A percentile compares a stretch with the other conserved stretches of the same genome.
These are phyloP conservation scores for Torymus tubicola DNA, from an alignment of 2,888 invertebrate genomes.

Conservation along the genomic window DNA sequence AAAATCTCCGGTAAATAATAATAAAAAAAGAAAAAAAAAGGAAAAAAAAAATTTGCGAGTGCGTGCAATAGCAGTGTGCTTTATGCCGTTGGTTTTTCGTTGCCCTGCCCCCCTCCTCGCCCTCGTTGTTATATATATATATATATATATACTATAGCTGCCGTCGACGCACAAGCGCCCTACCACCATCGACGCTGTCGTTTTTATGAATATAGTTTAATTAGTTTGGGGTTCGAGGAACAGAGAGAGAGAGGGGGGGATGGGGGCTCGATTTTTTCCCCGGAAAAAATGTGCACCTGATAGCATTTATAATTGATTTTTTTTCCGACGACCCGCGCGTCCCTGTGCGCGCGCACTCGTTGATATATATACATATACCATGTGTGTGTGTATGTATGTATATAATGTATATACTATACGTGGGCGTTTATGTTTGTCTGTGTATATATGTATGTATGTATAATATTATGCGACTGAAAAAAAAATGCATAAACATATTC, in stretches of 20 bases:
- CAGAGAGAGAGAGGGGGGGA: too few species aligned
- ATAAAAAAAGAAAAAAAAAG: conserved; percentile 31
- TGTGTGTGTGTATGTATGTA: too few species aligned
- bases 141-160: too few species aligned
- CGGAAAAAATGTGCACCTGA: conserved; percentile 29
- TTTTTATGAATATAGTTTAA: conserved; percentile 51
- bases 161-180: too few species aligned
- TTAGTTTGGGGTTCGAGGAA: conserved; percentile 28
- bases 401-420: too few species aligned
- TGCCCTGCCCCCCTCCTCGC: too few species aligned
- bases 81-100: conserved; percentile 22
- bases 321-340: conserved; percentile 3
- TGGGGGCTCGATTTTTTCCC: conserved; percentile 1
- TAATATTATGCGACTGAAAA: conserved; percentile 1
- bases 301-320: conserved; percentile 49
- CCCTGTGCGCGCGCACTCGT: too few species aligned
- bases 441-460: too few species aligned
- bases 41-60: not conserved
- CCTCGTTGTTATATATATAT: too few species aligned
- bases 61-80: not conserved
- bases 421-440: too few species aligned
- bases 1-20: conserved; percentile 51
- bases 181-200: not conserved
- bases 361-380: too few species aligned
- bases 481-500: conserved; percentile 15